Conservation (phyloP, 2,113 vertebrate species). For the Rattus norvegicus region GRCr8 NC_086026.1:125919501-125920000, state of each 20-base stretch:
- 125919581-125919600: background rate
- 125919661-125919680: background rate
- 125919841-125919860: no score
- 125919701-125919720: background rate
- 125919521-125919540: conserved; percentile 48
- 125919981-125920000: no score
- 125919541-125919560: conserved; percentile 32
- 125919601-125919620: conserved; percentile 4
- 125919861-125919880: no score
- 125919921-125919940: no score
- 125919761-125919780: background rate
- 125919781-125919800: no score
- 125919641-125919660: conserved; percentile 21
- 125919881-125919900: no score
- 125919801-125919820: no score
- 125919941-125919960: no score
- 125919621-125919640: conserved; percentile 32
- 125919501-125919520: background rate
- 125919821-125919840: background rate
- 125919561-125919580: background rate
- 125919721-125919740: background rate
- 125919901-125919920: no score
- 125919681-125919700: background rate
- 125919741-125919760: background rate
- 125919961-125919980: background rate